phyloP scores from a whole-genome alignment of 2,797 vertebrate genomes.

The Neosilurus mollespiculum region DNA sequence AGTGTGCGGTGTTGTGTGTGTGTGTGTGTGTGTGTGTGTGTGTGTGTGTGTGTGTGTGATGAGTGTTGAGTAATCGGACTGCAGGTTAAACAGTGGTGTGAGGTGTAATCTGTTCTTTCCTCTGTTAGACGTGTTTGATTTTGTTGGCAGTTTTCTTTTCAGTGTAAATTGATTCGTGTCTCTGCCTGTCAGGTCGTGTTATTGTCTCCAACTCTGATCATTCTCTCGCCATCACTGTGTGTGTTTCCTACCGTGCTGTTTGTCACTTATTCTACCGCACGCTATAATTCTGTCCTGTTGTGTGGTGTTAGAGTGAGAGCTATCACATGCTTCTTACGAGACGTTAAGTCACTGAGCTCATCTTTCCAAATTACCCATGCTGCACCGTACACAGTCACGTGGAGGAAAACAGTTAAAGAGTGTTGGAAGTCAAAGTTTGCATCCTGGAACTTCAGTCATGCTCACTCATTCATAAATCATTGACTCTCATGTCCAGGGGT shows the following conservation, averaged over 20 bases:
- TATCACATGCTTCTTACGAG: not conserved
- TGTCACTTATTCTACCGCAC: not conserved
- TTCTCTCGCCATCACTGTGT: not conserved
- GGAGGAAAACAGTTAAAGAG: too few relatives aligned
- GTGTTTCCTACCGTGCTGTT: not conserved
- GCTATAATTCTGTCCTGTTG: not conserved
- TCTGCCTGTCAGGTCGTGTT: not conserved
- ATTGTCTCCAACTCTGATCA: not conserved
- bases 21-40: too few relatives aligned
- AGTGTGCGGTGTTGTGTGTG: too few relatives aligned
- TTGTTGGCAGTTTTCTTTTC: not conserved
- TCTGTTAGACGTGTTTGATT: not conserved
- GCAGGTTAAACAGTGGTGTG: not conserved
- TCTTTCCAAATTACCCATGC: not conserved
- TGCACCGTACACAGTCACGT: not conserved
- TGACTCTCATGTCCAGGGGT: too few relatives aligned
- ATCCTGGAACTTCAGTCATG: too few relatives aligned
- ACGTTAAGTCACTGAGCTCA: not conserved
- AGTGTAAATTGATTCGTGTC: not conserved
- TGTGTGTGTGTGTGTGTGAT: not conserved
- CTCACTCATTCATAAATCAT: too few relatives aligned
- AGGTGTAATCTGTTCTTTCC: not conserved
- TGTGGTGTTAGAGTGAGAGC: not conserved
- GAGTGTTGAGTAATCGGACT: not conserved
- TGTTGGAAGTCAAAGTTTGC: too few relatives aligned